Conservation (phyloP, 2,888 invertebrate species). For the Agriopis marginaria region DNA sequence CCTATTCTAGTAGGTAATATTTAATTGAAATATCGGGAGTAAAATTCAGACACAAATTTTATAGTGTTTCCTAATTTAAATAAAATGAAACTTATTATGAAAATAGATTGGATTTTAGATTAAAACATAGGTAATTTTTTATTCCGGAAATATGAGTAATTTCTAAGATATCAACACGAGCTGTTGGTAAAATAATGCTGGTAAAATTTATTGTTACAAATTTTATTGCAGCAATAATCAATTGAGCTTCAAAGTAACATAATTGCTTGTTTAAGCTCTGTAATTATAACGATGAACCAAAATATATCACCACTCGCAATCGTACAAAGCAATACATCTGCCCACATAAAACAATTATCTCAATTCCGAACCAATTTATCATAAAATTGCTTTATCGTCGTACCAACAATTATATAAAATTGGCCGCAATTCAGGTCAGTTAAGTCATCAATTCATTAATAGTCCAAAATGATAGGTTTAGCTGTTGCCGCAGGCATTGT, state of each 20-base stretch:
- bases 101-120: too few species aligned
- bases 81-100: too few species aligned
- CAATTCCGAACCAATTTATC: conserved; percentile 64
- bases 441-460: conserved; percentile 76
- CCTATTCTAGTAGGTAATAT: background rate
- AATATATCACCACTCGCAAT: conserved; percentile 51
- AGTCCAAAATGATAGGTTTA: conserved; percentile 68
- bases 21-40: background rate
- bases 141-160: too few species aligned
- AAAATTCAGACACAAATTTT: background rate
- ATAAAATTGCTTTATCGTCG: conserved; percentile 72
- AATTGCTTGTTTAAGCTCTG: conserved; percentile 43
- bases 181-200: background rate
- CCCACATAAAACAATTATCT: conserved; percentile 66
- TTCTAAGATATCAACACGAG: too few species aligned
- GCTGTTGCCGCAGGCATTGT: conserved; percentile 56
- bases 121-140: too few species aligned
- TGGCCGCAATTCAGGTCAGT: conserved; percentile 75
- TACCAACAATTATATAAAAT: conserved; percentile 72
- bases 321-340: conserved; percentile 45
- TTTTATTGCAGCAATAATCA: conserved; percentile 26
- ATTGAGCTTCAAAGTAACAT: conserved; percentile 30
- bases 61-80: too few species aligned
- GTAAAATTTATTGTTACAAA: background rate
- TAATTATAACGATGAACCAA: conserved; percentile 48